phyloP scores from a whole-genome alignment of 2,113 vertebrate genomes.

The Poeciliopsis turrubarensis region DNA sequence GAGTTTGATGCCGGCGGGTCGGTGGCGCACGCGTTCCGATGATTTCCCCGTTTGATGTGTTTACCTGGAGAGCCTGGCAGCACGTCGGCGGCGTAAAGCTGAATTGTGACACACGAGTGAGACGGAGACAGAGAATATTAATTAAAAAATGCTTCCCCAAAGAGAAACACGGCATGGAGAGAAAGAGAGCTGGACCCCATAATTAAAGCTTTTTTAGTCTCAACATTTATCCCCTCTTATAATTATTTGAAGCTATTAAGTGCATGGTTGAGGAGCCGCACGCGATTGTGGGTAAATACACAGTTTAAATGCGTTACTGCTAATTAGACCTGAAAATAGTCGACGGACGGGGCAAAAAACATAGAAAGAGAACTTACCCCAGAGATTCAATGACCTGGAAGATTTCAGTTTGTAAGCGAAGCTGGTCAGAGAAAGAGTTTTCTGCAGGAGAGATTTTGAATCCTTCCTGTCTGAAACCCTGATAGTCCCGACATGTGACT shows the following conservation, averaged over 20 bases:
- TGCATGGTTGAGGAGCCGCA: conserved; percentile 39
- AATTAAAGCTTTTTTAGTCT: conserved; percentile 74
- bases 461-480: too few relatives aligned
- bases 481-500: neutral
- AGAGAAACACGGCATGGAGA: conserved; percentile 30
- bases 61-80: conserved; percentile 40
- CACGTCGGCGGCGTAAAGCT: conserved; percentile 35
- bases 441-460: too few relatives aligned
- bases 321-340: conserved; percentile 43
- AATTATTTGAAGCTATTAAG: conserved; percentile 72
- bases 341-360: conserved; percentile 16
- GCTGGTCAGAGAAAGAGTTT: too few relatives aligned
- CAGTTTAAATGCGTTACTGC: conserved; percentile 40
- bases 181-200: conserved; percentile 34
- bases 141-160: conserved; percentile 76
- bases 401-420: neutral
- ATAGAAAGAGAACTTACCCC: conserved; percentile 11
- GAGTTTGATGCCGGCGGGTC: conserved; percentile 3
- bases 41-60: conserved; percentile 31
- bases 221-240: conserved; percentile 70
- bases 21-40: conserved; percentile 10
- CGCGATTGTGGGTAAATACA: conserved; percentile 11
- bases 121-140: conserved; percentile 57
- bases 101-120: conserved; percentile 8
- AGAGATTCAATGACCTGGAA: conserved; percentile 16